Evolutionary conservation across 2,888 invertebrate genomes (phyloP).

Genomic region (Sinopyrophorus schimmeli): DNA sequence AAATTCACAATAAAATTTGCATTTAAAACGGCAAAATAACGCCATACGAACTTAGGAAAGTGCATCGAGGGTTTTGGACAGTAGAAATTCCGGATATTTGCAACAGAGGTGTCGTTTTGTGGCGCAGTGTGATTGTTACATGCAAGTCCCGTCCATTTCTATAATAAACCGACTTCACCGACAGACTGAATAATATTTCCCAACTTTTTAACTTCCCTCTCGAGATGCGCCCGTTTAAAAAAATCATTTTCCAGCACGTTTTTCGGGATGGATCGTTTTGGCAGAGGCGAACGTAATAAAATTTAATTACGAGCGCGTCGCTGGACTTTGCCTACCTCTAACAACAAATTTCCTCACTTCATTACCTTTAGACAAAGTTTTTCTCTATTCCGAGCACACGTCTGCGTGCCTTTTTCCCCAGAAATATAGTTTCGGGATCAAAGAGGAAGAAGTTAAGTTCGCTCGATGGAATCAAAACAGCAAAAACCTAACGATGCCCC

Average conservation of each 20-base stretch:
- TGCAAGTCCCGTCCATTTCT: slow-evolving; percentile 28
- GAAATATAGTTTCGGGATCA: slow-evolving; percentile 13
- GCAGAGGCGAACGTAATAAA: slow-evolving; percentile 23
- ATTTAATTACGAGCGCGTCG: slow-evolving; percentile 19
- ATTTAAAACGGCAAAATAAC: too few relatives aligned
- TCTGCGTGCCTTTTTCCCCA: slow-evolving; percentile 1
- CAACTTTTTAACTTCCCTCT: slow-evolving; percentile 31
- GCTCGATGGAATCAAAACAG: slow-evolving; percentile 5
- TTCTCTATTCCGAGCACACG: slow-evolving; percentile 9
- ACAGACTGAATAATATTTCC: slow-evolving; percentile 32
- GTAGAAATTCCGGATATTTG: slow-evolving; percentile 13
- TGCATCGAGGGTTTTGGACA: slow-evolving; percentile 17
- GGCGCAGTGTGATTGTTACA: slow-evolving; percentile 22
- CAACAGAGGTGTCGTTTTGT: slow-evolving; percentile 25
- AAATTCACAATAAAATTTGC: too few relatives aligned
- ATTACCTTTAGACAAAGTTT: slow-evolving; percentile 13
- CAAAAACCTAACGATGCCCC: slow-evolving; percentile 5
- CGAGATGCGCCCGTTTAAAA: slow-evolving; percentile 25
- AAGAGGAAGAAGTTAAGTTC: slow-evolving; percentile 13
- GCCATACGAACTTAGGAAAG: too few relatives aligned
- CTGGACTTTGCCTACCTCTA: slow-evolving; percentile 8
- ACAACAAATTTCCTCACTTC: slow-evolving; percentile 15
- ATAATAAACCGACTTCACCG: slow-evolving; percentile 28
- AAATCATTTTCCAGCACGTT: slow-evolving; percentile 32
- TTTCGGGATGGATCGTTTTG: slow-evolving; percentile 25